Base-by-base conservation (phyloP, 2,888 invertebrate species). In the Lepidocyrtoides sp. region DNA sequence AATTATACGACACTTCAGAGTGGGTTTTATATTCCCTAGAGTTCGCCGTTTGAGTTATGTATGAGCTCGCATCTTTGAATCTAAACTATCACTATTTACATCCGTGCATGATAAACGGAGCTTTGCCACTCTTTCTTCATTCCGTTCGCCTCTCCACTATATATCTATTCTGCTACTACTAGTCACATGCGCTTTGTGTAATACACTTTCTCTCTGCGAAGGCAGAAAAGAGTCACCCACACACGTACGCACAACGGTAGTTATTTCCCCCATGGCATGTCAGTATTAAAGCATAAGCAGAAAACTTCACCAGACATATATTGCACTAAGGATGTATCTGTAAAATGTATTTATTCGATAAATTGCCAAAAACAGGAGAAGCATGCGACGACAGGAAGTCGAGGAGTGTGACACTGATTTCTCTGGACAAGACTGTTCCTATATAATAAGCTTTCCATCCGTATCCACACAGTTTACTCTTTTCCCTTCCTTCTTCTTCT, bases 351-450 rank as follows among this genome's bases (percentile, higher is more conserved):
- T 66, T 82, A 57, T 82, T 82, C 75, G 41, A 89, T 83, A 89
- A 89, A 89, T 89, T 83, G 57, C 69, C 60, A 89, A 72, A 88
- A 88, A 89, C 60, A 89, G 66, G 29, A 89, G 82, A n/a, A n/a
- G 72, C 54, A 36, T 54, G 60, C 57, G 54, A 86, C 23, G 89
- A 84, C 89, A 66, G 89, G 77, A 84, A 75, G 66, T 81, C 83
- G 77, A 84, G 84, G 84, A 75, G 63, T 84, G 72, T 89, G 89
- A 89, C 89, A 89, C 89, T 89, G 89, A 84, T 89, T 89, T 75
- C 29, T 75, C 72, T 75, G 57, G 84, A 84, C 60, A 84, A 36
- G 20, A 63, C 48, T 81, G 36, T 51, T 88, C 29, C 60, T 41
- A 72, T n/a, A n/a, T n/a, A n/a, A n/a, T n/a, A 48, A 26, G n/a